These are phyloP conservation scores for Intellagama lesueurii DNA, from an alignment of 2,797 vertebrate species.

Conservation along the genomic window DNA sequence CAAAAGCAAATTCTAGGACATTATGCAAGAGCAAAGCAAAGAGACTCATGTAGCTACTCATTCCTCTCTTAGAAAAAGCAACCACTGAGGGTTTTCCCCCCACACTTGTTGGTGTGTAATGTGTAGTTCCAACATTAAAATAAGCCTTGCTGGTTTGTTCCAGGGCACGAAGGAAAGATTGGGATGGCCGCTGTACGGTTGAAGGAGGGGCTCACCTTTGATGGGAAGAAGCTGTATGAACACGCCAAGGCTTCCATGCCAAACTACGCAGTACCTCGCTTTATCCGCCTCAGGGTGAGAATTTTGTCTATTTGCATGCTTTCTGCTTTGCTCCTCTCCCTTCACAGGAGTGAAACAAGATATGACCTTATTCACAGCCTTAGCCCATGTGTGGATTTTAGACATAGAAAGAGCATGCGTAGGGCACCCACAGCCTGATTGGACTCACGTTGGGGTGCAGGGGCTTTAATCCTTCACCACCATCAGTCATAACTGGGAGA, in stretches of 20 bases:
- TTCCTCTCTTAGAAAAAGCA: not conserved
- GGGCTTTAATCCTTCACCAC: too few relatives aligned
- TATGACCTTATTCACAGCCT: not conserved
- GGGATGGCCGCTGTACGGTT: slow-evolving; percentile 88
- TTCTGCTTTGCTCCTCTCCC: not conserved
- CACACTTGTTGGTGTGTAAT: not conserved
- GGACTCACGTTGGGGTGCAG: not conserved
- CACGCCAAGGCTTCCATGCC: slow-evolving; percentile 80
- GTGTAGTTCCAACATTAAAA: not conserved
- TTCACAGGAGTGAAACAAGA: not conserved
- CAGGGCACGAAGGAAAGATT: slow-evolving; percentile 89
- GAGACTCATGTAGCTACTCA: not conserved
- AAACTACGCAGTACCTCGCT: slow-evolving; percentile 84
- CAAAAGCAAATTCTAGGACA: not conserved
- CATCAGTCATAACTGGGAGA: not conserved
- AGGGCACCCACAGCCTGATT: not conserved
- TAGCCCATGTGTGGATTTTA: not conserved
- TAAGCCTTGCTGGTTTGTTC: not conserved
- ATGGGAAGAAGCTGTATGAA: slow-evolving; percentile 77
- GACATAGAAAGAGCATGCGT: not conserved
- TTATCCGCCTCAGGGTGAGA: slow-evolving; percentile 86
- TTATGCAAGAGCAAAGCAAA: not conserved
- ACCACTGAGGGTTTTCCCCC: not conserved
- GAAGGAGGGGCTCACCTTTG: slow-evolving; percentile 75
- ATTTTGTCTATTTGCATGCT: too few relatives aligned